These are phyloP conservation scores for Chamaetylas fuelleborni DNA, from an alignment of 2,113 vertebrate species.

Conservation along the genomic window DNA sequence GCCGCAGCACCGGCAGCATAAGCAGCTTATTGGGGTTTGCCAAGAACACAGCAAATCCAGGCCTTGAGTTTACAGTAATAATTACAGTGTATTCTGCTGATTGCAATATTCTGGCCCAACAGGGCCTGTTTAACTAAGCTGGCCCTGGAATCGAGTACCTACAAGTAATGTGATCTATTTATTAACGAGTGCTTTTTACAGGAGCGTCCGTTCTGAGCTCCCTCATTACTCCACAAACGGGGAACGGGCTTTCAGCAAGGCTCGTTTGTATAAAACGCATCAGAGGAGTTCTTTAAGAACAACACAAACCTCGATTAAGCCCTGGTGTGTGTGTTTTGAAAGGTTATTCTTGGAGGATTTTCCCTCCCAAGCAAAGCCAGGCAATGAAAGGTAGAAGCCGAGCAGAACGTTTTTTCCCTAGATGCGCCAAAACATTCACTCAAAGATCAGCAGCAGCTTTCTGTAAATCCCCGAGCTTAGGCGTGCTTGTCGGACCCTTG, in stretches of 20 bases:
- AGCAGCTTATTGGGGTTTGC: conserved; percentile 21
- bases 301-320: not conserved
- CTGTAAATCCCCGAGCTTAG: not conserved
- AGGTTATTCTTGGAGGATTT: not conserved
- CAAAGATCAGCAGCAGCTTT: not conserved
- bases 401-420: not conserved
- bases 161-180: conserved; percentile 8
- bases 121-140: conserved; percentile 17
- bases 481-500: not conserved
- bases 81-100: conserved; percentile 1
- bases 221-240: not conserved
- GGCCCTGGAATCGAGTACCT: not conserved
- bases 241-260: not conserved
- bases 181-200: not conserved
- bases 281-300: not conserved
- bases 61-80: conserved; percentile 35
- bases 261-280: not conserved
- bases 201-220: not conserved
- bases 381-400: not conserved
- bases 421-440: not conserved
- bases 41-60: conserved; percentile 27
- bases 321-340: not conserved
- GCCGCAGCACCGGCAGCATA: not conserved
- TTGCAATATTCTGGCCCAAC: conserved; percentile 5
- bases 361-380: not conserved